Evolutionary conservation across 2,888 invertebrate genomes (phyloP).

Genomic region (Acleris sparsana): DNA sequence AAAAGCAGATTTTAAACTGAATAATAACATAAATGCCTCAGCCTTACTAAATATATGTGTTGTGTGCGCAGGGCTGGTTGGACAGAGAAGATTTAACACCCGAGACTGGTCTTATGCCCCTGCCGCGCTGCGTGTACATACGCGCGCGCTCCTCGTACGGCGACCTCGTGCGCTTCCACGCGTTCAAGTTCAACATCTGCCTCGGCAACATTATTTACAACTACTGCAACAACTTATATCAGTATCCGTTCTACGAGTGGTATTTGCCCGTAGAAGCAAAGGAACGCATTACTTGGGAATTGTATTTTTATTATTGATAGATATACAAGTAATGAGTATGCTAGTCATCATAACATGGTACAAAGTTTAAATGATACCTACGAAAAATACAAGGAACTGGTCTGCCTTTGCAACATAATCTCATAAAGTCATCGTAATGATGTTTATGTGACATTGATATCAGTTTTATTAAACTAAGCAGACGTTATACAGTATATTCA

Average conservation of each 20-base stretch:
- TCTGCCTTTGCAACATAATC: too few species aligned
- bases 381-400: constrained; percentile 31
- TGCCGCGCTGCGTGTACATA: constrained; percentile 31
- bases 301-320: constrained; percentile 6
- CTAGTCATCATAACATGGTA: constrained; percentile 1
- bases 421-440: too few species aligned
- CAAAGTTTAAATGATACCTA: constrained; percentile 10
- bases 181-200: constrained; percentile 22
- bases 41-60: not conserved
- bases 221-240: constrained; percentile 4
- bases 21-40: too few species aligned
- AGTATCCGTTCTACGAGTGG: constrained; percentile 23
- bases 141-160: constrained; percentile 25
- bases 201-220: constrained; percentile 1
- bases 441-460: too few species aligned
- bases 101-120: too few species aligned
- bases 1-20: too few species aligned
- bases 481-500: too few species aligned
- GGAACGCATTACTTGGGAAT: constrained; percentile 16
- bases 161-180: constrained; percentile 27
- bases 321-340: too few species aligned
- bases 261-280: constrained; percentile 25
- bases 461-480: too few species aligned
- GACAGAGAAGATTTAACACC: not conserved
- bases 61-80: constrained; percentile 3